These are phyloP conservation scores for Antennarius striatus DNA, from an alignment of 2,113 vertebrate genomes.

Conservation along the genomic window DNA sequence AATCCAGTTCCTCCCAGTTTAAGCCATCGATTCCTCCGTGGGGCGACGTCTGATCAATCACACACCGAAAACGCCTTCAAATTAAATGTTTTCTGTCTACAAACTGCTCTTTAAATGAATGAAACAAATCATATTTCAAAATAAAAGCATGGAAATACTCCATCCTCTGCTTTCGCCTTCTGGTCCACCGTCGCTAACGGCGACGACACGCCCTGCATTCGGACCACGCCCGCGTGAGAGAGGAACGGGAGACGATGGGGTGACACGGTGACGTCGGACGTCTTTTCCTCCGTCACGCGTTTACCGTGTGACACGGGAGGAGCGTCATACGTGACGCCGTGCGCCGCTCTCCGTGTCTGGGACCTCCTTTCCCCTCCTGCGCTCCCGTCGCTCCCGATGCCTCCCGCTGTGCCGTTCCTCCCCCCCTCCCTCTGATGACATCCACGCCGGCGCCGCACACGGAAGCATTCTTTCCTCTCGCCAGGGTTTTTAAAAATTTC, in stretches of 20 bases:
- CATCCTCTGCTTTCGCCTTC: background rate
- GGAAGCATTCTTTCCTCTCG: constrained; percentile 47
- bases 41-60: too few species aligned
- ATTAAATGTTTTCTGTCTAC: too few species aligned
- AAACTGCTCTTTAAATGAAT: background rate
- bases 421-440: constrained; percentile 25
- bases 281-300: too few species aligned
- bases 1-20: too few species aligned
- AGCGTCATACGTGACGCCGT: constrained; percentile 16
- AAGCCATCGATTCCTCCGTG: too few species aligned
- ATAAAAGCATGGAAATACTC: background rate
- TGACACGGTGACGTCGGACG: too few species aligned
- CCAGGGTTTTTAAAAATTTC: constrained; percentile 25
- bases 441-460: constrained; percentile 17
- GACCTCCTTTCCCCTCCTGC: constrained; percentile 11
- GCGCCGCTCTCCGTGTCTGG: constrained; percentile 3
- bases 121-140: background rate
- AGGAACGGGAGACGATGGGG: too few species aligned
- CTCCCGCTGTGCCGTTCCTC: constrained; percentile 35
- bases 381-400: constrained; percentile 8
- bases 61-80: too few species aligned
- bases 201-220: too few species aligned
- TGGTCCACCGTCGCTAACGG: too few species aligned
- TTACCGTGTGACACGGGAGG: constrained; percentile 36
- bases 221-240: too few species aligned